These are phyloP conservation scores for Diglossa brunneiventris DNA, from an alignment of 2,113 vertebrate species.

Conservation along the genomic window DNA sequence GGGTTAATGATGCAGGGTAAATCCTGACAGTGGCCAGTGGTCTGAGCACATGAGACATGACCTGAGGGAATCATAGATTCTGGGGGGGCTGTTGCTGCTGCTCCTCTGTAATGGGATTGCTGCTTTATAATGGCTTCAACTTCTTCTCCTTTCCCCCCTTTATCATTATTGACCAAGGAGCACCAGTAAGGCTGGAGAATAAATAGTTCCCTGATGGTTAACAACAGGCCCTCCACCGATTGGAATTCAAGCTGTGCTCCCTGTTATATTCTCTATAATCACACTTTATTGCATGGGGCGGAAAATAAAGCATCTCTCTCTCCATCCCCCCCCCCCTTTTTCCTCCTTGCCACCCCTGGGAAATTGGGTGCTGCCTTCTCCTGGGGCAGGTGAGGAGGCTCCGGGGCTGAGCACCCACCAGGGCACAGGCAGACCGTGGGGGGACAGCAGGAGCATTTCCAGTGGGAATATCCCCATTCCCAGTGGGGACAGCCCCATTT, in stretches of 20 bases:
- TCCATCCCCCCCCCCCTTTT: not conserved
- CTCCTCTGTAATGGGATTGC: conserved; percentile 54
- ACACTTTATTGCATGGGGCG: conserved; percentile 44
- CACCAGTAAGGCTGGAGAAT: conserved; percentile 52
- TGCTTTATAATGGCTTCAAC: conserved; percentile 57
- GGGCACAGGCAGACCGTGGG: not conserved
- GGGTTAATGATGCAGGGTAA: conserved; percentile 64
- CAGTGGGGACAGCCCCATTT: no score
- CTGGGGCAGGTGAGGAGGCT: not conserved
- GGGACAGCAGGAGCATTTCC: no score
- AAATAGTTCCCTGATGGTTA: conserved; percentile 67
- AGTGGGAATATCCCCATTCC: no score
- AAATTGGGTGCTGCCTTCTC: not conserved
- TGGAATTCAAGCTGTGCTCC: conserved; percentile 52
- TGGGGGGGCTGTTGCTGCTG: conserved; percentile 13
- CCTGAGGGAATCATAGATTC: conserved; percentile 53
- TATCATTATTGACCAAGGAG: conserved; percentile 65
- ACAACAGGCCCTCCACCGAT: conserved; percentile 49
- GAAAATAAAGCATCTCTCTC: conserved; percentile 8
- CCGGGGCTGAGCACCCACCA: not conserved
- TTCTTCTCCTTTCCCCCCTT: not conserved
- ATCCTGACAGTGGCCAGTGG: conserved; percentile 47
- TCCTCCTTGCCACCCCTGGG: not conserved
- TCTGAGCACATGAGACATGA: conserved; percentile 43
- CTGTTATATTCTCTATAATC: conserved; percentile 53